phyloP scores from a whole-genome alignment of 2,797 vertebrate genomes.

The Falco concolor region DNA sequence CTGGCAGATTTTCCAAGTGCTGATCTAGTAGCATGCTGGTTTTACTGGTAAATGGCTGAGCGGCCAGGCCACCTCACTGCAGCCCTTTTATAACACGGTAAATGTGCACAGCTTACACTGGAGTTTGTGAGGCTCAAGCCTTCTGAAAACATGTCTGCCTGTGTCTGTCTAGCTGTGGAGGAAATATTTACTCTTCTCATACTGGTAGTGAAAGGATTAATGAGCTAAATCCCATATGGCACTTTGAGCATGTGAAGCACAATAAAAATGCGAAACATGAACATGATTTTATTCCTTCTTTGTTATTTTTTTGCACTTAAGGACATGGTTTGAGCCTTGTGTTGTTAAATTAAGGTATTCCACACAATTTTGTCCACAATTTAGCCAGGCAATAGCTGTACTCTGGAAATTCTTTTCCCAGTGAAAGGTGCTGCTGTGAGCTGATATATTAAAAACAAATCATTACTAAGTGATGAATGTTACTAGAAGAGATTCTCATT shows the following conservation, averaged over 20 bases:
- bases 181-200: background rate
- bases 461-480: constrained; percentile 20
- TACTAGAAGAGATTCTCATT: constrained; percentile 26
- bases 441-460: constrained; percentile 4
- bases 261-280: background rate
- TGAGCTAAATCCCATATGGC: background rate
- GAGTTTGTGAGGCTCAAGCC: background rate
- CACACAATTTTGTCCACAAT: background rate
- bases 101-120: background rate
- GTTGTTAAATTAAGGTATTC: background rate
- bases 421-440: background rate
- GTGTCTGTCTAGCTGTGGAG: background rate
- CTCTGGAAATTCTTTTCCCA: background rate
- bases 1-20: background rate
- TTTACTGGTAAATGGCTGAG: background rate
- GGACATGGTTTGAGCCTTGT: background rate
- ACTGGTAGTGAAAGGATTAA: background rate
- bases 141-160: background rate
- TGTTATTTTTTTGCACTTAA: background rate
- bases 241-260: background rate
- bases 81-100: background rate
- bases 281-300: background rate
- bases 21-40: background rate
- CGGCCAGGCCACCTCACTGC: background rate
- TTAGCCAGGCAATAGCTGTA: background rate